A percentile compares a stretch with the other conserved stretches of the same genome.
Conservation (phyloP, 2,113 vertebrate species). For the Ancistrus triradiatus region DNA sequence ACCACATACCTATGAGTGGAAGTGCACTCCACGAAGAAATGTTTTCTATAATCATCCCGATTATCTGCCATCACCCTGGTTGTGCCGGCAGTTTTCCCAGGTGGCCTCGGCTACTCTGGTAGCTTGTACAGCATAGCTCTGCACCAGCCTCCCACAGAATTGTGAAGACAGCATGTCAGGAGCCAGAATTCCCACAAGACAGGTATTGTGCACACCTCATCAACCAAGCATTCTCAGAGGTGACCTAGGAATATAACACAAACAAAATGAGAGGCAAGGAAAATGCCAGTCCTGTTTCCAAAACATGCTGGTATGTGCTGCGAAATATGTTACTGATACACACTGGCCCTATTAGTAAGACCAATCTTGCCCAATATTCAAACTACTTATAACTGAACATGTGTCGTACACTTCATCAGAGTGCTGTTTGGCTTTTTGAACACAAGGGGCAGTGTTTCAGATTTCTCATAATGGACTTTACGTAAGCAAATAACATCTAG, state of each 20-base stretch:
- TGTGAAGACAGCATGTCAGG: constrained; percentile 29
- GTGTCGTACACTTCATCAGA: background rate
- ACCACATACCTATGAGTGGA: background rate
- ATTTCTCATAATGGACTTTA: constrained; percentile 1
- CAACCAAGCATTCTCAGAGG: background rate
- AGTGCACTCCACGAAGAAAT: constrained; percentile 4
- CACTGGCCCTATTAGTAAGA: background rate
- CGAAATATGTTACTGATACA: background rate
- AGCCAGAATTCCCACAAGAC: constrained; percentile 10
- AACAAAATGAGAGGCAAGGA: background rate
- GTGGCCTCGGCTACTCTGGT: constrained; percentile 29
- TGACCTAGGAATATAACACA: background rate
- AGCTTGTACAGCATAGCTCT: constrained; percentile 22
- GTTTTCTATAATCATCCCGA: constrained; percentile 39
- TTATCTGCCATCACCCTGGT: constrained; percentile 26
- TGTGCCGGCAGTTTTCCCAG: constrained; percentile 23
- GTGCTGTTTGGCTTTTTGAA: background rate
- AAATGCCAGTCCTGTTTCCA: background rate
- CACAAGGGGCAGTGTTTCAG: constrained; percentile 10
- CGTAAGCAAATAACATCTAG: background rate
- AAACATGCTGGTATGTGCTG: background rate
- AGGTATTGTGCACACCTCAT: constrained; percentile 23
- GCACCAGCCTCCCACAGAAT: constrained; percentile 18
- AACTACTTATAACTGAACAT: background rate
- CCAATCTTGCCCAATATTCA: background rate